Base-by-base conservation (phyloP, 1,140 invertebrate genomes). In the Diuraphis noxia region DNA sequence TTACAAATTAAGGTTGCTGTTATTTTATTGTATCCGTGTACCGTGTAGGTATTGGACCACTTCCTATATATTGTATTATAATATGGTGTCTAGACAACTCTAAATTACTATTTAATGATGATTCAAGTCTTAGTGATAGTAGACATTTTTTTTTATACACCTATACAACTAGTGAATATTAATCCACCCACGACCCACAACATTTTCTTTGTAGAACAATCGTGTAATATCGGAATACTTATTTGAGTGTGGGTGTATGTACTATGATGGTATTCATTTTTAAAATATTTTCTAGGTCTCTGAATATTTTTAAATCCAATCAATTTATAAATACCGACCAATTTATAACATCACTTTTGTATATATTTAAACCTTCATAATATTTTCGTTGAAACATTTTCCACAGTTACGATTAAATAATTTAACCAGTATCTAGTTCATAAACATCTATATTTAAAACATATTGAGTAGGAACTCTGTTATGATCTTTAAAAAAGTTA, bases 31-130 rank as follows among this genome's bases (percentile, higher is more conserved):
- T 63, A 63, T 63, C n/a, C n/a, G n/a, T n/a, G n/a, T n/a, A n/a
- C 56, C n/a, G 30, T 72, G 30, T 72, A 72, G 56, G 56, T 72
- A 72, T 72, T 5, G n/a, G 56, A 72, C 34, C 41, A 82, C 81
- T 41, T 82, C 81, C 81, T 41, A 82, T 82, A 0, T 41, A n/a
- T 41, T 81, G 8, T 49, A 49, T 49, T 49, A n/a, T 30, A 21
- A 23, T 82, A 23, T 82, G 1, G 10, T 30, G 81, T 82, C 40
- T 82, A 82, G 81, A 82, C 40, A 40, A 82, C 23, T 82, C 25
- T 82, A 82, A 82, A 82, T 82, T 82, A 82, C 10, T 82, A 41
- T 82, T 82, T 82, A 82, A 82, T 13, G 40, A 82, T 82, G 25
- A 23, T 41, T 30, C 30, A n/a, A 82, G 40, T 82, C 2, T 41